These are phyloP conservation scores for Panagrolaimus sp. DNA, from an alignment of 1,140 invertebrate species.

Conservation along the genomic window DNA sequence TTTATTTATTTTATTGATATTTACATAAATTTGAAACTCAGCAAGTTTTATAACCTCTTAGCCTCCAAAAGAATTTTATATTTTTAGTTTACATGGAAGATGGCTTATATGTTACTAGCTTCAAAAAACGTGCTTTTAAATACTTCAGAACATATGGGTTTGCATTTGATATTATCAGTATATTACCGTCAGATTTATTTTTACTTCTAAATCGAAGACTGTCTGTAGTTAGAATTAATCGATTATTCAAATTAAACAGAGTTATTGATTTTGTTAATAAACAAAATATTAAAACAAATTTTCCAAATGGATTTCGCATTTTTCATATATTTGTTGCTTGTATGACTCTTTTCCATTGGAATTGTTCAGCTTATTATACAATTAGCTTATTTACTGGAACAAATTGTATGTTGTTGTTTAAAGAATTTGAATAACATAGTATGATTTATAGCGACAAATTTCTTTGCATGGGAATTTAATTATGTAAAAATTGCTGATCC, in stretches of 20 bases:
- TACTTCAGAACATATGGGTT: constrained; percentile 32
- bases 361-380: constrained; percentile 47
- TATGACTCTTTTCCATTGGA: constrained; percentile 43
- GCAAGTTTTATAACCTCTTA: constrained; percentile 24
- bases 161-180: constrained; percentile 27
- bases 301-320: constrained; percentile 46
- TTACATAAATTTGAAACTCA: constrained; percentile 37
- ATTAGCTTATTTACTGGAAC: constrained; percentile 38
- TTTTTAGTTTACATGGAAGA: constrained; percentile 34
- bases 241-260: constrained; percentile 29
- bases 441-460: constrained; percentile 26
- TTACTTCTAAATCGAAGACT: constrained; percentile 20
- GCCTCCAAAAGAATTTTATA: not conserved
- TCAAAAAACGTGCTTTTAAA: constrained; percentile 31
- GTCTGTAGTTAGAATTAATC: constrained; percentile 32
- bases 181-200: constrained; percentile 35
- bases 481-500: constrained; percentile 39
- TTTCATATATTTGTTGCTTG: constrained; percentile 43
- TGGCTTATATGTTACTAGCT: constrained; percentile 25
- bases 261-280: constrained; percentile 36
- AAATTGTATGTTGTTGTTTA: constrained; percentile 30
- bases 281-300: constrained; percentile 47
- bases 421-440: not conserved
- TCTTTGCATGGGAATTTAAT: constrained; percentile 43
- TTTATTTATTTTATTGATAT: constrained; percentile 33